Percentiles rank a stretch among this genome's conserved stretches.
Conservation (phyloP, 2,797 vertebrate species). For the Crypturellus tataupa region DNA sequence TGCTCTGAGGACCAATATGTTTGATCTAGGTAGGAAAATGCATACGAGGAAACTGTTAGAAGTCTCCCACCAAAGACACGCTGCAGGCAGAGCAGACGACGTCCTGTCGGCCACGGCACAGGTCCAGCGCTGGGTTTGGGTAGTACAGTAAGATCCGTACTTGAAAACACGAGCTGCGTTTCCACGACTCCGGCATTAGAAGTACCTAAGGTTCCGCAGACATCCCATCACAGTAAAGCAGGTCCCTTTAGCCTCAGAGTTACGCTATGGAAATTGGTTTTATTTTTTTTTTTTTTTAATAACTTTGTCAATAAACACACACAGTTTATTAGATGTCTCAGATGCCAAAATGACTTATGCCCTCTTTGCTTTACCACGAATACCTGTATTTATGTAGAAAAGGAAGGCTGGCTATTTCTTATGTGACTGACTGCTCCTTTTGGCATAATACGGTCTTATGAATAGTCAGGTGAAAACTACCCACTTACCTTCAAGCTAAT, state of each 20-base stretch:
- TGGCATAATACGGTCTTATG: neutral
- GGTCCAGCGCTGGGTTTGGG: neutral
- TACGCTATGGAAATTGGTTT: constrained; percentile 47
- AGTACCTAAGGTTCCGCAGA: neutral
- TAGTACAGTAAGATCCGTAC: neutral
- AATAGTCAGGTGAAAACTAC: constrained; percentile 29
- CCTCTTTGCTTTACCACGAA: constrained; percentile 26
- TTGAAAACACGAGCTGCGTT: neutral
- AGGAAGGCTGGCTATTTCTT: constrained; percentile 43
- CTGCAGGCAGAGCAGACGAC: neutral
- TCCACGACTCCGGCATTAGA: neutral
- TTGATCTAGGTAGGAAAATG: neutral
- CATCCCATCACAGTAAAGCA: constrained; percentile 3
- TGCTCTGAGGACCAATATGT: neutral
- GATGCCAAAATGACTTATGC: constrained; percentile 3
- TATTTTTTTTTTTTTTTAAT: neutral
- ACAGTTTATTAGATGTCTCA: constrained; percentile 6
- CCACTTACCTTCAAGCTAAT: constrained; percentile 32
- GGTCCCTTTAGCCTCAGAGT: constrained; percentile 28
- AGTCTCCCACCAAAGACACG: too few relatives aligned
- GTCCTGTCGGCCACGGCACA: neutral
- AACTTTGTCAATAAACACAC: constrained; percentile 55
- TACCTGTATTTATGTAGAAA: constrained; percentile 38
- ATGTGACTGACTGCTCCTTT: neutral
- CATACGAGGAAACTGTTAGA: neutral